phyloP scores from a whole-genome alignment of 2,113 vertebrate genomes.

The Hystrix cristata region DNA sequence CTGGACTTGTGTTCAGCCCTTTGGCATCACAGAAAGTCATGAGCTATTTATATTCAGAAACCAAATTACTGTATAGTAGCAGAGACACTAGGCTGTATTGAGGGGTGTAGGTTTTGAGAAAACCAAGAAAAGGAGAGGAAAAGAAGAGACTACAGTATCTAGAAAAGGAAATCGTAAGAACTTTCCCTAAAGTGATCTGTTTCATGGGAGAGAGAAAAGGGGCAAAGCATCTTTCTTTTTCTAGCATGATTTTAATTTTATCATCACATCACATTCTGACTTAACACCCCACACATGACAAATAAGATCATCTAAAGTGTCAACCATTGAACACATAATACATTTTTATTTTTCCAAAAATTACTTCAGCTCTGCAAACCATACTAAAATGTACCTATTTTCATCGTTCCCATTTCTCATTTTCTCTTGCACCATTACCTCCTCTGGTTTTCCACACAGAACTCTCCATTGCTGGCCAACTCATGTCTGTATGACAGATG shows the following conservation, averaged over 20 bases:
- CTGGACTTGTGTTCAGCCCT: neutral
- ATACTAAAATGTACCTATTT: constrained; percentile 27
- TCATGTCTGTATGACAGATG: neutral
- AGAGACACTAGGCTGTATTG: neutral
- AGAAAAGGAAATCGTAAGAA: neutral
- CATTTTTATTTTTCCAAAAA: constrained; percentile 1
- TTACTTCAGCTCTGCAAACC: constrained; percentile 21
- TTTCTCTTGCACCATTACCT: constrained; percentile 36
- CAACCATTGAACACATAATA: neutral
- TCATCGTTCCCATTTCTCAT: constrained; percentile 38
- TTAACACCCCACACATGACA: neutral
- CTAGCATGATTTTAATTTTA: neutral
- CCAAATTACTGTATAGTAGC: neutral
- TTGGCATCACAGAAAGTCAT: neutral
- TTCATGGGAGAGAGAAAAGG: neutral
- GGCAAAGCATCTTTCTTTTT: neutral
- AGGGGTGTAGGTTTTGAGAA: neutral
- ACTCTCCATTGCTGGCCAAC: neutral
- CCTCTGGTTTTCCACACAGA: neutral
- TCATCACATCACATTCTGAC: neutral
- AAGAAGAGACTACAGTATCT: neutral
- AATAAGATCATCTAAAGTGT: constrained; percentile 31
- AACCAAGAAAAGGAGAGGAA: neutral
- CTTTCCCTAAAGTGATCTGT: neutral
- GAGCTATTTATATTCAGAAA: neutral